phyloP scores from a whole-genome alignment of 1,140 invertebrate genomes.

The Diorhabda elongata region DNA sequence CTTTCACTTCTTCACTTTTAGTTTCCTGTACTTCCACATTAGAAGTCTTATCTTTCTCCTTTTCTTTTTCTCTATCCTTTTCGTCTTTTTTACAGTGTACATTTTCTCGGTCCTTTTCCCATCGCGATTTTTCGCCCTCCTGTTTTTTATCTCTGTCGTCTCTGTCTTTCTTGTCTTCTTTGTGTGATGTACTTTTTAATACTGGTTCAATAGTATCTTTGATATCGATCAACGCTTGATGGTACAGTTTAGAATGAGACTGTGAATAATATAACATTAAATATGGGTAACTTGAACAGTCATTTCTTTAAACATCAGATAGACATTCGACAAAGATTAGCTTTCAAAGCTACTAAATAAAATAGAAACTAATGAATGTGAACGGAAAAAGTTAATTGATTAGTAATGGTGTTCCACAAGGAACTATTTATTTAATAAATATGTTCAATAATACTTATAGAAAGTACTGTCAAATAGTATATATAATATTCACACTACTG shows the following conservation, averaged over 20 bases:
- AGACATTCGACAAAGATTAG: too few relatives aligned
- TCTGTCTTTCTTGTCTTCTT: conserved; percentile 38
- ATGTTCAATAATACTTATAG: too few relatives aligned
- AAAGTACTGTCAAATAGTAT: too few relatives aligned
- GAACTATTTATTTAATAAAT: too few relatives aligned
- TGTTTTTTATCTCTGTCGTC: conserved; percentile 39
- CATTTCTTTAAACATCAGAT: too few relatives aligned
- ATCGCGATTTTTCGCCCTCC: conserved; percentile 40
- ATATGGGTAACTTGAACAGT: too few relatives aligned
- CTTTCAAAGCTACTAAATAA: too few relatives aligned
- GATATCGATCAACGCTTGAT: conserved; percentile 62
- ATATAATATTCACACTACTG: too few relatives aligned
- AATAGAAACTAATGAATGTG: too few relatives aligned
- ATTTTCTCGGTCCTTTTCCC: conserved; percentile 37
- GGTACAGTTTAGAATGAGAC: conserved; percentile 70
- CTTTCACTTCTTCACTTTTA: conserved; percentile 17
- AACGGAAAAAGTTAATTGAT: too few relatives aligned
- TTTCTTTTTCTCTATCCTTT: conserved; percentile 16
- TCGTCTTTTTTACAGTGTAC: conserved; percentile 22
- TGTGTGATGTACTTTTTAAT: conserved; percentile 36
- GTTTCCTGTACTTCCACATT: neutral
- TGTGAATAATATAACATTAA: conserved; percentile 29
- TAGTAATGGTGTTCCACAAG: too few relatives aligned
- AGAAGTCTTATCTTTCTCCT: conserved; percentile 17
- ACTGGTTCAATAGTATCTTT: conserved; percentile 58